These are phyloP conservation scores for Sebastiscus albofasciatus DNA, from an alignment of 2,797 vertebrate genomes.

Conservation along the genomic window DNA sequence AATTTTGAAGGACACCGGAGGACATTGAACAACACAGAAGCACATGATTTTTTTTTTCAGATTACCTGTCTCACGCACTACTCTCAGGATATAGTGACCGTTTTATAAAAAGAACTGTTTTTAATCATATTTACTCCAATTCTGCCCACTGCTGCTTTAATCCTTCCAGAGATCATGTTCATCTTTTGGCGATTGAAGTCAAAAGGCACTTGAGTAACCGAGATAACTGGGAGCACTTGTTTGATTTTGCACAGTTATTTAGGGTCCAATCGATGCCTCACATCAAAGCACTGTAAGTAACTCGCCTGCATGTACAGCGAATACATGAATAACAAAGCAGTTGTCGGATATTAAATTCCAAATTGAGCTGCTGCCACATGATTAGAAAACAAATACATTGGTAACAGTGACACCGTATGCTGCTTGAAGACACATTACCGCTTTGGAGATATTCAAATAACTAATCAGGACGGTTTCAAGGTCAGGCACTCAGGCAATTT, in stretches of 20 bases:
- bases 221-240: neutral
- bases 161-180: constrained; percentile 17
- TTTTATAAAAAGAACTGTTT: too few relatives aligned
- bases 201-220: constrained; percentile 5
- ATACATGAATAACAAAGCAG: constrained; percentile 26
- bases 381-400: constrained; percentile 39
- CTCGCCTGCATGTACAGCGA: neutral
- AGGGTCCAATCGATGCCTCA: neutral
- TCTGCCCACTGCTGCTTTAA: neutral
- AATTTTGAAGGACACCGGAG: too few relatives aligned
- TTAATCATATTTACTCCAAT: too few relatives aligned
- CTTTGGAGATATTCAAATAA: constrained; percentile 61
- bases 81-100: too few relatives aligned
- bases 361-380: constrained; percentile 29
- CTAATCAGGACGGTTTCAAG: constrained; percentile 58
- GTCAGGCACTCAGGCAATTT: constrained; percentile 62
- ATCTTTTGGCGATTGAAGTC: constrained; percentile 11
- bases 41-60: too few relatives aligned
- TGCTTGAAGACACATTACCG: constrained; percentile 40
- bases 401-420: constrained; percentile 27
- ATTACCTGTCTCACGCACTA: too few relatives aligned
- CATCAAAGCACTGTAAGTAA: neutral
- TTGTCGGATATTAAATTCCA: constrained; percentile 11
- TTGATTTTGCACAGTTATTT: neutral
- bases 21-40: too few relatives aligned